phyloP scores from a whole-genome alignment of 2,113 vertebrate genomes.

The Rhagologus leucostigma region DNA sequence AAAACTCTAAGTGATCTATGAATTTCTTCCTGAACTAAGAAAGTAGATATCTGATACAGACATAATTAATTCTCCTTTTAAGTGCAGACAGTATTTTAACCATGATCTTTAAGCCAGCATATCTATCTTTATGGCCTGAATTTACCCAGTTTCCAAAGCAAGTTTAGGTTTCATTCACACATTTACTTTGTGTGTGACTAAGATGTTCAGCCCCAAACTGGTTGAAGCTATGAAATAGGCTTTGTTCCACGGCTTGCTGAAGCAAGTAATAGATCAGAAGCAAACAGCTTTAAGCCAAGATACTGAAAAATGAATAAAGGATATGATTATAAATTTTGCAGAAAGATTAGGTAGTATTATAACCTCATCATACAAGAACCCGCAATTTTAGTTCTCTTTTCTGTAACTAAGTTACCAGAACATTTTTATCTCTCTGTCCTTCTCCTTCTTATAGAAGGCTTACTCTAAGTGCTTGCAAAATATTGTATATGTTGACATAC shows the following conservation, averaged over 20 bases:
- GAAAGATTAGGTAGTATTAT: background rate
- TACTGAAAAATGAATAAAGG: background rate
- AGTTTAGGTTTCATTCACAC: background rate
- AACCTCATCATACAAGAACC: background rate
- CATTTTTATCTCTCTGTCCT: background rate
- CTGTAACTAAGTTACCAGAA: background rate
- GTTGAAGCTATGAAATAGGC: background rate
- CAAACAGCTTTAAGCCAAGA: background rate
- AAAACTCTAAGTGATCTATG: background rate
- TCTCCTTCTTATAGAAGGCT: background rate
- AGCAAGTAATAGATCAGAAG: background rate
- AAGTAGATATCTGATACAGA: background rate
- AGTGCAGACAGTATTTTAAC: background rate
- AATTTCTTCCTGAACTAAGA: background rate
- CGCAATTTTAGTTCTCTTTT: background rate
- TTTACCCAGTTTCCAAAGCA: background rate
- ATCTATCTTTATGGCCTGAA: background rate
- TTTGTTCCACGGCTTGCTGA: background rate
- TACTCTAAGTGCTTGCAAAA: background rate
- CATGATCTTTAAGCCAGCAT: background rate
- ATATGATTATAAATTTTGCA: background rate
- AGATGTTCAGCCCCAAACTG: background rate
- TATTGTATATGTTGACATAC: background rate
- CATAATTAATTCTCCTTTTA: background rate
- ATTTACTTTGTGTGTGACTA: background rate